Evolutionary conservation across 92 coral and sea anemone genomes (phyloP), one percentile per base, ranked within the genome.

Genomic region (Phenganax marumi): DNA sequence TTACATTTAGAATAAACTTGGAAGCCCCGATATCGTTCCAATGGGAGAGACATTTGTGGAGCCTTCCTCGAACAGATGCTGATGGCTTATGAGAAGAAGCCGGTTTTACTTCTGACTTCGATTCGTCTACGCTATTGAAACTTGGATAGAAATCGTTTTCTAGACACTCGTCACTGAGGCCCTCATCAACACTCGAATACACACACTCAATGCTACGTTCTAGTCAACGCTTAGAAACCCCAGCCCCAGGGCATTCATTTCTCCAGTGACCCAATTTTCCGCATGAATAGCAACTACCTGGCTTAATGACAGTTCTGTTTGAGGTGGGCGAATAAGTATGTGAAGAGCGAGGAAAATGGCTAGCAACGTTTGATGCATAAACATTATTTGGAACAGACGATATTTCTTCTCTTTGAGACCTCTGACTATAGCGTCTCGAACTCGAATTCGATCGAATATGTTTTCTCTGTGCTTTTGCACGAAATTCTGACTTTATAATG

Each of bases 11-110:
- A 54, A 76, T 53, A 5, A 49, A 77, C 58, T 77, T 77, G 17
- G 52, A 8, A 6, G 74, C 66, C 33, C 21, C 7, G 33, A 77
- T 77, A 23, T 58, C 64, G 54, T 77, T 9, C 83, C 24, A 61
- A 10, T 61, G 58, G 13, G 57, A 25, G 6, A 60, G 0, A 12
- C 46, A 50, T 79, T 79, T 61, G 50, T 21, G 22, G 25, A 79
- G 22, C 71, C 75, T 79, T 39, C 54, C 83, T 70, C 83, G 0
- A 77, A 61, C 83, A 46, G 75, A 56, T 79, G 83, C 48, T 54
- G 60, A 54, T 54, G 60, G 10, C 10, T 54, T 54, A 10, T 10
- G 60, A 54, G 10, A n/a, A n/a, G n/a, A 10, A 10, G 10, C n/a
- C 10, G 10, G 10, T 17, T 10, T 17, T 10, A 54, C n/a, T 17